These are phyloP conservation scores for Leptatherina wallacei DNA, from an alignment of 2,797 vertebrate genomes.

Conservation along the genomic window DNA sequence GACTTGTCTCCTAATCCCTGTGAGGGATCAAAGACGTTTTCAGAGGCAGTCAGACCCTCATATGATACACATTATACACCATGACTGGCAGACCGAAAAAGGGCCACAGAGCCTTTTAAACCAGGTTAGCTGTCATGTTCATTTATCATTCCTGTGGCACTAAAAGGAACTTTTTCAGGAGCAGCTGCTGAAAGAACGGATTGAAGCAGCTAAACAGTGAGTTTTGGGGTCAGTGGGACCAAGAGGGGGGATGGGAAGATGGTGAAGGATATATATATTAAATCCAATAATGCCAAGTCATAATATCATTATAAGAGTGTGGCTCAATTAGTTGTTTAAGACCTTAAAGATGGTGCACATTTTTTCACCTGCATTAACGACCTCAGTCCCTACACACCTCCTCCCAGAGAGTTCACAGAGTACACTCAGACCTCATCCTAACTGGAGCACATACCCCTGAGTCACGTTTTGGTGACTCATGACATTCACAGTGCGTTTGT, in stretches of 20 bases:
- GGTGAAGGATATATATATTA: slow-evolving; percentile 9
- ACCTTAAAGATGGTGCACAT: neutral
- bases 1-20: slow-evolving; percentile 64
- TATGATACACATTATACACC: slow-evolving; percentile 78
- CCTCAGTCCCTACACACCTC: neutral
- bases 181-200: slow-evolving; percentile 40
- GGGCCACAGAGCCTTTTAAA: slow-evolving; percentile 62
- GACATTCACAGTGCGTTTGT: slow-evolving; percentile 32
- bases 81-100: slow-evolving; percentile 65
- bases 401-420: neutral
- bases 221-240: slow-evolving; percentile 55
- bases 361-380: neutral
- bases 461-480: slow-evolving; percentile 57
- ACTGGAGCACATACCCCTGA: slow-evolving; percentile 23
- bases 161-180: slow-evolving; percentile 46
- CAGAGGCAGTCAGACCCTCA: slow-evolving; percentile 61
- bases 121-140: slow-evolving; percentile 71
- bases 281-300: slow-evolving; percentile 25
- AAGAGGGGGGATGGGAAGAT: slow-evolving; percentile 11
- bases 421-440: neutral
- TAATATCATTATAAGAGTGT: slow-evolving; percentile 27
- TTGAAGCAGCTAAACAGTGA: slow-evolving; percentile 46
- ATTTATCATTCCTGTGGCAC: slow-evolving; percentile 63
- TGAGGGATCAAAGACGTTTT: slow-evolving; percentile 70
- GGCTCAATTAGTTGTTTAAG: neutral